Evolutionary conservation across 1,140 invertebrate species (phyloP).

Genomic region (Delia radicum): DNA sequence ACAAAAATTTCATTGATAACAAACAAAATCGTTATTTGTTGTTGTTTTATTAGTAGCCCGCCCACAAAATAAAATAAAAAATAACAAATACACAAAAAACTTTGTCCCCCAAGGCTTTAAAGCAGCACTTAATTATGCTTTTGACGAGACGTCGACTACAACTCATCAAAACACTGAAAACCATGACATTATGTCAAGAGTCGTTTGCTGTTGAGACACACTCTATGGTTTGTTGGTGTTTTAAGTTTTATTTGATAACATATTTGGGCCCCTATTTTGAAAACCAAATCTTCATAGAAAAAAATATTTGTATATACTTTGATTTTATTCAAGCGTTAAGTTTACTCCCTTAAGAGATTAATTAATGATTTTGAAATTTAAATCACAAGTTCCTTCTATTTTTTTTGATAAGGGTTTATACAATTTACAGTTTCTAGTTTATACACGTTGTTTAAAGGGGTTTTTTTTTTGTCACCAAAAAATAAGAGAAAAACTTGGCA

Average conservation of each 20-base stretch:
- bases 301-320: neutral
- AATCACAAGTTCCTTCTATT: neutral
- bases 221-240: neutral
- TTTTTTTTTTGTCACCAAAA: neutral
- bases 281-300: neutral
- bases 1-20: no score
- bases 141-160: neutral
- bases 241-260: neutral
- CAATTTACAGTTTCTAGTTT: neutral
- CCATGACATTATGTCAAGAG: neutral
- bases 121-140: neutral
- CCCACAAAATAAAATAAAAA: neutral
- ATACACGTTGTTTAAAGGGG: neutral
- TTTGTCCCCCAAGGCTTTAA: neutral
- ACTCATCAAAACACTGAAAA: neutral
- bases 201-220: neutral
- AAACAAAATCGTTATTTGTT: no score
- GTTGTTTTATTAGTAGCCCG: no score
- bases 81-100: neutral
- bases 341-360: conserved; percentile 3
- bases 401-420: neutral
- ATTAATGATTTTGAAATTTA: conserved; percentile 15
- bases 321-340: neutral
- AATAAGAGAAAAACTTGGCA: conserved; percentile 12
- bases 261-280: conserved; percentile 1